Conservation (phyloP, 2,113 vertebrate genomes). For the Centropus bengalensis region DNA sequence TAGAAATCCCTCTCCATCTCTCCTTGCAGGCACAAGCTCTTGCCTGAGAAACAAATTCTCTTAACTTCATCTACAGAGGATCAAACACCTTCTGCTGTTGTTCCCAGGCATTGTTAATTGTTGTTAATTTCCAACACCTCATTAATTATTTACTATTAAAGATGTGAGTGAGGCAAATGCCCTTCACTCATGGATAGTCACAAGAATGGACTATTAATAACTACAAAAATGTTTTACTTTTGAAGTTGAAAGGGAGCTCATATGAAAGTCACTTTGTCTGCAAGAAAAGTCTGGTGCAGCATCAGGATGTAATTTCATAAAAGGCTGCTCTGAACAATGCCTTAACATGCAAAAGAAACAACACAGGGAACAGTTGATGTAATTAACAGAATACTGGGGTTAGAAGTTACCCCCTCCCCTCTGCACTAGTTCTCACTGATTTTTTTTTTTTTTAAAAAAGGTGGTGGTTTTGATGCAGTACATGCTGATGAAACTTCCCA, state of each 20-base stretch:
- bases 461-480: not conserved
- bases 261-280: constrained; percentile 22
- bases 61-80: constrained; percentile 26
- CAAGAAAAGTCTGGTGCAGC: not conserved
- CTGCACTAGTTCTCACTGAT: not conserved
- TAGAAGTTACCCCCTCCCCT: not conserved
- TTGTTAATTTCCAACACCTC: constrained; percentile 79
- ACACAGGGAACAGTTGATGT: not conserved
- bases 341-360: not conserved
- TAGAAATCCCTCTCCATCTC: not conserved
- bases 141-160: constrained; percentile 80
- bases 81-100: constrained; percentile 69
- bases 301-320: not conserved
- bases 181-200: constrained; percentile 72
- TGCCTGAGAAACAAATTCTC: constrained; percentile 22
- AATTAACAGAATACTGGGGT: not conserved
- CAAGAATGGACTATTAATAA: constrained; percentile 71
- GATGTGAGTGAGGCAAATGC: constrained; percentile 67
- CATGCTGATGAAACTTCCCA: not conserved
- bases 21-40: constrained; percentile 10
- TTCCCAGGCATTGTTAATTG: constrained; percentile 76
- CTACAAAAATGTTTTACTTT: constrained; percentile 60
- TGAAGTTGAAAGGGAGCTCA: constrained; percentile 37
- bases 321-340: not conserved
- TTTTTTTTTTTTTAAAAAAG: not conserved